A percentile compares a stretch with the other conserved stretches of the same genome.
phyloP scores from a whole-genome alignment of 2,888 invertebrate species.

The Synanthedon myopaeformis region DNA sequence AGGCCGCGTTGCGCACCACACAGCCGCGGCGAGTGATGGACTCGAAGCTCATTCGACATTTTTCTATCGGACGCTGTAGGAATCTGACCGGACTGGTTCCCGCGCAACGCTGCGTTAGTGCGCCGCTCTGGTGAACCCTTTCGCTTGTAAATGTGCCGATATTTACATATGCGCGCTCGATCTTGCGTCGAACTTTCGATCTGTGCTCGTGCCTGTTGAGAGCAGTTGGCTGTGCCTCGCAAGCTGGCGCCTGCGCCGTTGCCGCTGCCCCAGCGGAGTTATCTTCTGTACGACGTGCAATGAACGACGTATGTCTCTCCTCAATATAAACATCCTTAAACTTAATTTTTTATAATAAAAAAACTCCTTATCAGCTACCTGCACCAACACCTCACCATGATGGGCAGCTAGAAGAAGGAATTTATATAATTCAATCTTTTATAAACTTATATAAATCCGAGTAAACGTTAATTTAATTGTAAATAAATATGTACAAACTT shows the following conservation, averaged over 20 bases:
- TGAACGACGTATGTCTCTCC: slow-evolving; percentile 54
- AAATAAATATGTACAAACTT: no score
- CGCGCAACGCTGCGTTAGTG: slow-evolving; percentile 67
- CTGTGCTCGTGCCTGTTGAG: slow-evolving; percentile 40
- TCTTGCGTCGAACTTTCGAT: slow-evolving; percentile 69
- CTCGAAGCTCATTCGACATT: slow-evolving; percentile 65
- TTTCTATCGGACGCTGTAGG: slow-evolving; percentile 73
- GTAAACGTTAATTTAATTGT: no score
- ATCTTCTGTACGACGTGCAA: slow-evolving; percentile 52
- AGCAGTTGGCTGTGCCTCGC: slow-evolving; percentile 35
- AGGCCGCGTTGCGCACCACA: slow-evolving; percentile 61
- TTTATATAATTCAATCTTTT: no score
- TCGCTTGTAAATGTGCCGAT: slow-evolving; percentile 71
- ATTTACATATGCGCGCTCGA: slow-evolving; percentile 69
- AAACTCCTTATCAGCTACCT: neutral
- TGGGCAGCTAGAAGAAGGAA: no score
- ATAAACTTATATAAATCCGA: no score
- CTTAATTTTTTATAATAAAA: neutral
- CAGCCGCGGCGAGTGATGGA: slow-evolving; percentile 54
- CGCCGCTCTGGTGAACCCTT: slow-evolving; percentile 70
- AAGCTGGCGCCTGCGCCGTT: slow-evolving; percentile 26
- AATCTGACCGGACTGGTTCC: slow-evolving; percentile 76
- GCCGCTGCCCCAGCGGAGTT: slow-evolving; percentile 48
- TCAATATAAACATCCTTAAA: slow-evolving; percentile 6
- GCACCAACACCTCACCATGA: neutral